A percentile compares a stretch with the other conserved stretches of the same genome.
These are phyloP conservation scores for Zosterops japonicus DNA, from an alignment of 2,113 vertebrate genomes.

Conservation along the genomic window DNA sequence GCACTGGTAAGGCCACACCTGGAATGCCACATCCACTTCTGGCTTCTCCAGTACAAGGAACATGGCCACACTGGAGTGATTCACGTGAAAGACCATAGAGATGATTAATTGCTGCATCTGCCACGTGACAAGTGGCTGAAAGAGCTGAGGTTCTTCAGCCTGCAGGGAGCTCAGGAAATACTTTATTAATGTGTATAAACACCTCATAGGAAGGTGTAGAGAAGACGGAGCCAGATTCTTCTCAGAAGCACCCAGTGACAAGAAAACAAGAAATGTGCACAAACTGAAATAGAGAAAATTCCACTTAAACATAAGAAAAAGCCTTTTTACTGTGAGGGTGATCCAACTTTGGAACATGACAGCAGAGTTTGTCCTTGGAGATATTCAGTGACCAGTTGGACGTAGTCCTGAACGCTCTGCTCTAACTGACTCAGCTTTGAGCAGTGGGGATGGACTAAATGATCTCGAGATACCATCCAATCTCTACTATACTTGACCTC, in stretches of 20 bases:
- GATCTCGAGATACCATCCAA: not conserved
- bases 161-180: not conserved
- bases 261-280: not conserved
- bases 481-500: not conserved
- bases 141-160: not conserved
- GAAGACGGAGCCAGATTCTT: not conserved
- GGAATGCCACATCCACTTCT: not conserved
- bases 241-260: not conserved
- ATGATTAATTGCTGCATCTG: not conserved
- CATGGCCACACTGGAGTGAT: not conserved
- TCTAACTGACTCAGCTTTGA: not conserved
- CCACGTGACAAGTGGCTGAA: not conserved
- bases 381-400: not conserved
- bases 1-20: not conserved
- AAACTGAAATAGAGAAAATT: not conserved
- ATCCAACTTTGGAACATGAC: not conserved
- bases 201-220: not conserved
- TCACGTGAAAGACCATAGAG: not conserved
- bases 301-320: not conserved
- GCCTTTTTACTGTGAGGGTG: not conserved
- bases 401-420: not conserved
- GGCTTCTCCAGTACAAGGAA: not conserved
- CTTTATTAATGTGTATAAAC: not conserved
- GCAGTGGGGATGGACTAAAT: not conserved
- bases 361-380: not conserved